phyloP scores from a whole-genome alignment of 1,140 invertebrate genomes.

The Batillaria attramentaria region DNA sequence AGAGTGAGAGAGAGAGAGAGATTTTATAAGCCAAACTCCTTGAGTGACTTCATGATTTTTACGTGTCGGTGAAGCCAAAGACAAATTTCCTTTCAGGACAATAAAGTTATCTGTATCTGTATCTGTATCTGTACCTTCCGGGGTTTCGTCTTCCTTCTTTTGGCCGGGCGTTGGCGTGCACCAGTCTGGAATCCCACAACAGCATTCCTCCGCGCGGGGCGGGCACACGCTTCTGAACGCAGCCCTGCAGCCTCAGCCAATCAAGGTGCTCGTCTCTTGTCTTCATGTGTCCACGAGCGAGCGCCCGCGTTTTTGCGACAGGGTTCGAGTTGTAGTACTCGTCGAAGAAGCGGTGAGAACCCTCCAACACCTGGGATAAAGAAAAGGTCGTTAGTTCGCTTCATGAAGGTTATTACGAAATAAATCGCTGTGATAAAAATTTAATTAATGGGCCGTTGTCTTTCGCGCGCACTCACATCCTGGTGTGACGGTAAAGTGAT shows the following conservation, averaged over 20 bases:
- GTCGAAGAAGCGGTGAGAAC: conserved; percentile 42
- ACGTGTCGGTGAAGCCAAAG: no score
- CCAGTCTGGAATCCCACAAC: conserved; percentile 51
- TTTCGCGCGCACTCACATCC: no score
- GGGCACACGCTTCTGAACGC: conserved; percentile 42
- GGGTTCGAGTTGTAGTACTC: conserved; percentile 47
- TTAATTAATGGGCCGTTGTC: no score
- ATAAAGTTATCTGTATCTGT: no score
- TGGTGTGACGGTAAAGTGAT: no score
- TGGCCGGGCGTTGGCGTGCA: conserved; percentile 52
- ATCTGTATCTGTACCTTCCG: no score
- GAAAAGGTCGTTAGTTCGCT: conserved; percentile 32
- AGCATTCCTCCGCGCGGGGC: conserved; percentile 53
- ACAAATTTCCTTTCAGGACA: no score
- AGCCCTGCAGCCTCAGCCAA: conserved; percentile 46
- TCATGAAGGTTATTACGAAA: no score
- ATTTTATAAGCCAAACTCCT: no score
- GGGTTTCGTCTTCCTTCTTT: conserved; percentile 41
- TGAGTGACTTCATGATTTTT: no score
- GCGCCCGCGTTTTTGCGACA: conserved; percentile 22
- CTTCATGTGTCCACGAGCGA: conserved; percentile 36
- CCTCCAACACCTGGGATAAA: conserved; percentile 51
- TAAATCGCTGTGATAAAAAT: no score
- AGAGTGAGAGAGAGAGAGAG: no score
- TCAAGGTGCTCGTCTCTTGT: conserved; percentile 36